Conservation (phyloP, 1,140 invertebrate species). For the Vanessa atalanta region DNA sequence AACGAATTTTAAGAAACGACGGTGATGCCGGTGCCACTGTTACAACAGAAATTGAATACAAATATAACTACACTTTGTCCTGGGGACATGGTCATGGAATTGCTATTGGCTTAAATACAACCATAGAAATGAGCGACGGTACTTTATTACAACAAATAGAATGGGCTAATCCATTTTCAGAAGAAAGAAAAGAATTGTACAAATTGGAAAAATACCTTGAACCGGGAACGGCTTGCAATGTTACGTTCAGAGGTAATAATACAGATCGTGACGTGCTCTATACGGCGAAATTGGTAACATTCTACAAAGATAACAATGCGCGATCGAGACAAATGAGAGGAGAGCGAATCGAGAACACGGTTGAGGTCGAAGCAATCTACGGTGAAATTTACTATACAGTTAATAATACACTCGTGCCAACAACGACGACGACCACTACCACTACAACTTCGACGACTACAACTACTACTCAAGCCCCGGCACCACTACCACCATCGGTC, state of each 20-base stretch:
- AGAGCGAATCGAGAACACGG: slow-evolving; percentile 83
- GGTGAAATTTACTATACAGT: slow-evolving; percentile 87
- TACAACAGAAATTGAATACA: slow-evolving; percentile 86
- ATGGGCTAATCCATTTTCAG: slow-evolving; percentile 85
- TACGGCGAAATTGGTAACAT: slow-evolving; percentile 84
- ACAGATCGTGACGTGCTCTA: slow-evolving; percentile 88
- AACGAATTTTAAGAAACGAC: slow-evolving; percentile 84
- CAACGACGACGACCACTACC: slow-evolving; percentile 86
- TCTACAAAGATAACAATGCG: slow-evolving; percentile 84
- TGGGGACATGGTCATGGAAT: slow-evolving; percentile 90
- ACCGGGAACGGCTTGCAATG: slow-evolving; percentile 89
- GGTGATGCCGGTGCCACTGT: slow-evolving; percentile 81
- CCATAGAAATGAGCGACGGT: slow-evolving; percentile 83
- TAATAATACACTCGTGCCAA: slow-evolving; percentile 88
- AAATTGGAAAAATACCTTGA: slow-evolving; percentile 83
- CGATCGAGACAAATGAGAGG: slow-evolving; percentile 78
- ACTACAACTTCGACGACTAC: slow-evolving; percentile 86
- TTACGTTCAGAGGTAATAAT: slow-evolving; percentile 86
- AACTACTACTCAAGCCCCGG: slow-evolving; percentile 81
- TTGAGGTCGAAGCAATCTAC: slow-evolving; percentile 85
- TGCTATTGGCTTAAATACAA: slow-evolving; percentile 87
- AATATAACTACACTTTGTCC: slow-evolving; percentile 85
- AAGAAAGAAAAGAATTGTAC: slow-evolving; percentile 82
- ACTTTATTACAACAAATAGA: slow-evolving; percentile 82
- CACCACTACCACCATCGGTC: slow-evolving; percentile 64